Evolutionary conservation across 2,113 vertebrate genomes (phyloP), one percentile per base, ranked within the genome.

Genomic region (Neolamprologus tretocephalus): DNA sequence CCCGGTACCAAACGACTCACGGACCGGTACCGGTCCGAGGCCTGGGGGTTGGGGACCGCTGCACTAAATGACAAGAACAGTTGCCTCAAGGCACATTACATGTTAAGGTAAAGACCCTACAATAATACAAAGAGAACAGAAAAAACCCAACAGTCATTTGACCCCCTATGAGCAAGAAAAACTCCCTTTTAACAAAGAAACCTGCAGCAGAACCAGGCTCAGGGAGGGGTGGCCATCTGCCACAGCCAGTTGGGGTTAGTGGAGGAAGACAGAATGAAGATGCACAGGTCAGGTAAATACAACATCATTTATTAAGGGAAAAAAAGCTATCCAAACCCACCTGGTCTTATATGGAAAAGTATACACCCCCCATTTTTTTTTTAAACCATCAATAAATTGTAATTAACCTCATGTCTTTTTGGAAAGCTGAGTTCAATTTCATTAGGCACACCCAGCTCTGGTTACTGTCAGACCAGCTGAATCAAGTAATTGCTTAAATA

Each of bases 81-180:
- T 66, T 35, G 9, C 9, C 6, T 63, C 31, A 66, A 66, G 61
- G 61, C 17, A 11, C 0, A 1, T n/a, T 37, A n/a, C 0, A 66
- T 21, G 11, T 12, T 66, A 35, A 35, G 2, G 31, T 0, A 35
- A 35, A 35, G 17, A 35, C 17, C 58, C 2, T 12, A 66, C 0
- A 66, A 66, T 66, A 37, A 35, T 37, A 8, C 31, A 66, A 66
- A n/a, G 2, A 63, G 17, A 35, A 35, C 17, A n/a, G 17, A 0
- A 66, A 13, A 61, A 66, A 12, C 1, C 1, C 19, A 66, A 21
- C 7, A 66, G 19, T 66, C 31, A 66, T 13, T 0, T 12, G 3
- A 66, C 61, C 10, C 31, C 61, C 6, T n/a, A 42, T 42, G n/a
- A 71, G 61, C 61, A 66, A 66, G 61, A 66, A 66, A 66, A 66